phyloP scores from a whole-genome alignment of 2,888 invertebrate species.

The Agrochola litura region DNA sequence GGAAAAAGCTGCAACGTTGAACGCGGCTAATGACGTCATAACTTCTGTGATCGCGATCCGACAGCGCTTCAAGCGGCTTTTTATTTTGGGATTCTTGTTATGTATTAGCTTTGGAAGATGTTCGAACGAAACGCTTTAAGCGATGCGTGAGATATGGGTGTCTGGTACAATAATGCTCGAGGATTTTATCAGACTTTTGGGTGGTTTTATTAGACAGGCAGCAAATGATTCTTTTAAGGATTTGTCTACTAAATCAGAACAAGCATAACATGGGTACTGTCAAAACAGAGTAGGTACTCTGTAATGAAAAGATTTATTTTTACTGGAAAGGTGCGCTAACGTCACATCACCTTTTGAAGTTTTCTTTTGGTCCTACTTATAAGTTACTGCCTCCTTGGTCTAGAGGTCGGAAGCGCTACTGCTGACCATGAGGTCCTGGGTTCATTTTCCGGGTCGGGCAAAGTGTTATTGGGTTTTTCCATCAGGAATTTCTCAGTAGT shows the following conservation, averaged over 20 bases:
- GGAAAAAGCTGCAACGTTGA: conserved; percentile 82
- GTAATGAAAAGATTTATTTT: neutral
- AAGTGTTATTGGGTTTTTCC: no score
- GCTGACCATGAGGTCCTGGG: no score
- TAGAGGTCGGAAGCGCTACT: no score
- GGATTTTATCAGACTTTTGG: conserved; percentile 44
- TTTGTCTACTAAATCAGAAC: conserved; percentile 8
- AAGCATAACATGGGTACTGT: neutral
- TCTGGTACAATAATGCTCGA: conserved; percentile 50
- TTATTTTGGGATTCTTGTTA: conserved; percentile 64
- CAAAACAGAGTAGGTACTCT: neutral
- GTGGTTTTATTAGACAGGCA: conserved; percentile 30
- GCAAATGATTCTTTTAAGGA: conserved; percentile 10
- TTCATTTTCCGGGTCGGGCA: no score
- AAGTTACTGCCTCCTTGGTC: no score
- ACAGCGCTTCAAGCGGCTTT: conserved; percentile 70
- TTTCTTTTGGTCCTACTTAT: neutral
- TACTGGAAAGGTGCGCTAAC: no score
- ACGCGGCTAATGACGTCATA: conserved; percentile 86
- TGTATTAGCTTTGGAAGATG: conserved; percentile 60
- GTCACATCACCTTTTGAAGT: neutral
- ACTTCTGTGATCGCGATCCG: conserved; percentile 70
- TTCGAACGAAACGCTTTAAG: conserved; percentile 55
- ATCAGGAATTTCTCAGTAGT: no score
- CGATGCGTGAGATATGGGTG: conserved; percentile 59